Conservation (phyloP, 2,113 vertebrate species). For the Oreochromis tanganicae region DNA sequence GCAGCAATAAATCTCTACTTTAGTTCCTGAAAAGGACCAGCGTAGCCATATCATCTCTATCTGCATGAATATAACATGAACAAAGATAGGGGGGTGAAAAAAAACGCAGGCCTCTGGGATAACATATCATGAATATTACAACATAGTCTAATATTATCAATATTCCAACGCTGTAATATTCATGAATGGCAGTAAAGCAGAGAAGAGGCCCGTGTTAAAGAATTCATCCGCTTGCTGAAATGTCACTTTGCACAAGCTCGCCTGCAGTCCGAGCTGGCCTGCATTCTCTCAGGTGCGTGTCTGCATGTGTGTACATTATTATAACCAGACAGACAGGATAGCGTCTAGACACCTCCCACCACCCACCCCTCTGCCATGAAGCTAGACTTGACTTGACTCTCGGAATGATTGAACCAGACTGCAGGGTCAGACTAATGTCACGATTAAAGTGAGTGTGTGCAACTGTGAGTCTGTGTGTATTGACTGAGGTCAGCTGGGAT, state of each 20-base stretch:
- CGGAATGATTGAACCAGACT: conserved; percentile 49
- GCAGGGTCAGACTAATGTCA: conserved; percentile 48
- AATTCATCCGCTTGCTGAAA: not conserved
- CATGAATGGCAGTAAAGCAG: conserved; percentile 21
- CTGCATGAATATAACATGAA: conserved; percentile 56
- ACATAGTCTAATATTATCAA: conserved; percentile 42
- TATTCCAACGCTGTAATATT: conserved; percentile 45
- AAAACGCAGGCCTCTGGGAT: not conserved
- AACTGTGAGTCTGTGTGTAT: not conserved
- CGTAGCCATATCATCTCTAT: conserved; percentile 25
- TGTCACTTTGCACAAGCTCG: conserved; percentile 5
- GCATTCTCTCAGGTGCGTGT: conserved; percentile 26
- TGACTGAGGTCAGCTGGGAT: conserved; percentile 12
- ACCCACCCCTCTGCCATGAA: conserved; percentile 20
- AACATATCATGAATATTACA: conserved; percentile 54
- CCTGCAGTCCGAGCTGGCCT: not conserved
- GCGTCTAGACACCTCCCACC: conserved; percentile 46
- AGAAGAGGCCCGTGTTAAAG: conserved; percentile 6
- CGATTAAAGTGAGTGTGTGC: conserved; percentile 14
- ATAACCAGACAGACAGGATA: conserved; percentile 59
- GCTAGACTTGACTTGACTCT: conserved; percentile 36
- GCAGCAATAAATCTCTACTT: not conserved
- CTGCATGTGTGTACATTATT: conserved; percentile 46
- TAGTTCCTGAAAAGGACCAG: not conserved
- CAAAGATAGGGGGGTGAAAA: not conserved